A percentile compares a stretch with the other conserved stretches of the same genome.
These are phyloP conservation scores for Dromas ardeola DNA, from an alignment of 2,113 vertebrate genomes.

Conservation along the genomic window DNA sequence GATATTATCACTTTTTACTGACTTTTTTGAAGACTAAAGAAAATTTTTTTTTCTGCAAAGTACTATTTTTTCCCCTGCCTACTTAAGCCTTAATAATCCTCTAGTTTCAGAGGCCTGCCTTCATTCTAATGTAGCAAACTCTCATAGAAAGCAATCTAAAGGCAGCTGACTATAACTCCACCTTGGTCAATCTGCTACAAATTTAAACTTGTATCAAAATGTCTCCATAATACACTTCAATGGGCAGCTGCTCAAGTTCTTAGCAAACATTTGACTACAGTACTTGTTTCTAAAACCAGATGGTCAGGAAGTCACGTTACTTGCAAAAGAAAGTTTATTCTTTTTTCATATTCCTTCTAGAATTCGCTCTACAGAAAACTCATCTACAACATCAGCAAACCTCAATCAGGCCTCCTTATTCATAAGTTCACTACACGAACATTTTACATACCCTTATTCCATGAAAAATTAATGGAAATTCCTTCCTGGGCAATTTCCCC, in stretches of 20 bases:
- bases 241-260: not conserved
- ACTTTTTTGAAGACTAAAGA: not conserved
- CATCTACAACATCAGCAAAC: not conserved
- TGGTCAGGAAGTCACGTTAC: not conserved
- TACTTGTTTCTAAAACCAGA: not conserved
- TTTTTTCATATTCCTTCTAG: not conserved
- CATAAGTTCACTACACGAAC: not conserved
- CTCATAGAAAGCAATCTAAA: not conserved
- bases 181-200: not conserved
- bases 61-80: not conserved
- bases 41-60: not conserved
- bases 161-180: not conserved
- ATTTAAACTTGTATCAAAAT: not conserved
- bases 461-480: slow-evolving; percentile 91
- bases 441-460: slow-evolving; percentile 84
- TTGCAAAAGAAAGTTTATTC: not conserved
- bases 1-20: not conserved
- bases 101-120: not conserved
- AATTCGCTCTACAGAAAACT: not conserved
- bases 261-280: not conserved
- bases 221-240: not conserved
- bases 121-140: not conserved
- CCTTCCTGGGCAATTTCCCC: slow-evolving; percentile 85
- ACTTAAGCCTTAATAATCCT: not conserved
- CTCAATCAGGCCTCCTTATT: not conserved